These are phyloP conservation scores for Danionella dracula DNA, from an alignment of 2,797 vertebrate species.

Conservation along the genomic window DNA sequence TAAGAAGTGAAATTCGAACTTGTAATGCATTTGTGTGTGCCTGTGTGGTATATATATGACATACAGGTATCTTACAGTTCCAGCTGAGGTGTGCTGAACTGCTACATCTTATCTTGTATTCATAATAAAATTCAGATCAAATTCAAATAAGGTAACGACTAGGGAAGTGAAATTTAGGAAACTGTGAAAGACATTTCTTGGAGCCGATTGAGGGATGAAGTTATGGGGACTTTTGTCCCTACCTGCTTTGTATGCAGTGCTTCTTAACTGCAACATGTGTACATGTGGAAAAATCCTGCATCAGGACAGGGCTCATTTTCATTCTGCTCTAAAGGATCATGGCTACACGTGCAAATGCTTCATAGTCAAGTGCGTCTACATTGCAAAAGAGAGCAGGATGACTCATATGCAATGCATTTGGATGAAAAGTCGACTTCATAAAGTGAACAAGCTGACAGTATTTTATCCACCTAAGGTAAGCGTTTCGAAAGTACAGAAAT, in stretches of 20 bases:
- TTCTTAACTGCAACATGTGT: background rate
- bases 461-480: constrained; percentile 6
- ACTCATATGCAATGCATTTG: background rate
- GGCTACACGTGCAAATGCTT: background rate
- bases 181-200: background rate
- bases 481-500: too few relatives aligned
- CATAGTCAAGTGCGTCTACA: constrained; percentile 1
- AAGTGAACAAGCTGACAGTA: background rate
- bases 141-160: background rate
- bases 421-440: background rate
- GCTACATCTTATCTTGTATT: constrained; percentile 18
- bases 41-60: too few relatives aligned
- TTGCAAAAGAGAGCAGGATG: background rate
- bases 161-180: background rate
- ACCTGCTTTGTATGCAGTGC: background rate
- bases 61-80: too few relatives aligned
- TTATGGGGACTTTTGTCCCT: constrained; percentile 6
- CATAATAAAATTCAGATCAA: background rate
- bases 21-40: too few relatives aligned
- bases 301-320: background rate
- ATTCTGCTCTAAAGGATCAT: background rate
- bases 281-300: background rate
- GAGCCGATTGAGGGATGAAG: constrained; percentile 4
- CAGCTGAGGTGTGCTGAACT: too few relatives aligned
- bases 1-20: too few relatives aligned